Base-by-base conservation (phyloP, 2,113 vertebrate genomes). In the Pseudorectes ferrugineus region DNA sequence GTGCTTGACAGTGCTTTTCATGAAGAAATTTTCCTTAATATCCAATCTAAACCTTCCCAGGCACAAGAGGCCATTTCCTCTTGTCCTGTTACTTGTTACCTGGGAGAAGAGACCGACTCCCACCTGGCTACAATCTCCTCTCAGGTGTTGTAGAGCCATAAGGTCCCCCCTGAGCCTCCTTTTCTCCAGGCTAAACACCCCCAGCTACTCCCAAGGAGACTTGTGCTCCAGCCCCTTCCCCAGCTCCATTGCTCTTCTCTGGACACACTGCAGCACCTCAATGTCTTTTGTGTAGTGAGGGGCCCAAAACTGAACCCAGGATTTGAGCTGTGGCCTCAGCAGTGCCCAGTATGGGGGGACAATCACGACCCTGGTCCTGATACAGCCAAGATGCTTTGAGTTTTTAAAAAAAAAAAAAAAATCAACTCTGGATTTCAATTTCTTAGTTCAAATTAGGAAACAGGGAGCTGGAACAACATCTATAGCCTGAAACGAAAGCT, bases 81-180 rank as follows among this genome's bases (percentile, higher is more conserved):
- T 29, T 17, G 2, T 77, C 28, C 4, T 51, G 4, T 49, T 8
- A 10, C 35, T 55, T 55, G 31, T 35, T 42, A 18, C 42, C 31
- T 10, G 36, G 8, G 7, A 54, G 51, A 36, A 65, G 17, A 52
- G 19, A 3, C 10, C 2, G 1, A 35, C 1, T 2, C 25, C 26
- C 48, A 11, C 6, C 26, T 46, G 9, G 22, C n/a, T 48, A 14
- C 12, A 28, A 2, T 24, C 10, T 16, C 12, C 23, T n/a, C 5
- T 51, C 24, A 52, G 62, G n/a, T 5, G 15, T 7, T 80, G 29
- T 8, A 28, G 29, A 58, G 21, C 0, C 0, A 23, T 46, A 6
- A 70, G 10, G 16, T 24, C 11, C 11, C 25, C 12, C 23, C 31
- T 9, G 14, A 77, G 23, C 35, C 52, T 78, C 42, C 46, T 66